Evolutionary conservation across 1,140 invertebrate genomes (phyloP), one percentile per base, ranked within the genome.

Genomic region (Plodia interpunctella): DNA sequence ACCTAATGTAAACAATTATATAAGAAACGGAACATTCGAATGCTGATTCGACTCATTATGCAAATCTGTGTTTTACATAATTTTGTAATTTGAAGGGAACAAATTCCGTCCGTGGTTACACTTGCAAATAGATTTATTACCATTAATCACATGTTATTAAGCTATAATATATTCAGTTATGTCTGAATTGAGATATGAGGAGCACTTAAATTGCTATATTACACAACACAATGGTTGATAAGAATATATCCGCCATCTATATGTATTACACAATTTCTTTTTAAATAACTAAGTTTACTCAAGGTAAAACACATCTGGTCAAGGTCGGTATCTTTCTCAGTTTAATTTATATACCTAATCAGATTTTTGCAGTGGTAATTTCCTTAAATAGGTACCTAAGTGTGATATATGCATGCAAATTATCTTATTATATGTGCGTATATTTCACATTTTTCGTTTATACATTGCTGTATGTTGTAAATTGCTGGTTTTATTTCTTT

Each of bases 321-420:
- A 53, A 53, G 51, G 51, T 53, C 21, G 19, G n/a, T 25, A 21
- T 5, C 19, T 53, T 25, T 53, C 49, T 20, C 32, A 44, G 6
- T 17, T 3, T 6, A 3, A 4, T 17, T 44, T 44, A 4, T n/a
- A 15, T n/a, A n/a, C n/a, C n/a, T 44, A 44, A 10, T 10, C 30
- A 32, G 30, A 32, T 32, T 10, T 32, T 32, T 32, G 6, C 30
- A 32, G 6, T 9, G 11, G 11, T 1, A 4, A 10, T 10, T 32
- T 5, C 1, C 30, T 32, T 32, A 32, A 4, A 32, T 32, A 32
- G 10, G 30, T 32, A 32, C 2, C 11, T 6, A 10, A 32, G 4
- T 4, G 4, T 32, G 10, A 32, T 32, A 9, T 1, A 4, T 9
- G 30, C 30, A n/a, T n/a, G n/a, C n/a, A n/a, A n/a, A n/a, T n/a